These are phyloP conservation scores for Larimichthys crocea DNA, from an alignment of 2,113 vertebrate species.

Conservation along the genomic window DNA sequence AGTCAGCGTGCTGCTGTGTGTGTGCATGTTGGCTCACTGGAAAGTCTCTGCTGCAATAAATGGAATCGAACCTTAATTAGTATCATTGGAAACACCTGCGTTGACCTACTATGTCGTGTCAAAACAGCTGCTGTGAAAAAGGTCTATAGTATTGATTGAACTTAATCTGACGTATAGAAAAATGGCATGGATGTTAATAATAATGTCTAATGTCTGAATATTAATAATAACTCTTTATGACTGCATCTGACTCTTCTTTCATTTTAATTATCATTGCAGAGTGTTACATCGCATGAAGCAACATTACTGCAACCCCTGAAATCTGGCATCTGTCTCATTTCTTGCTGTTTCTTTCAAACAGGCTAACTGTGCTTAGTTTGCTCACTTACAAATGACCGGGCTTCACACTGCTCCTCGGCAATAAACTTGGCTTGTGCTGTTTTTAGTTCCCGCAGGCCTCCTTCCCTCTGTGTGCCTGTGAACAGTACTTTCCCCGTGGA, in stretches of 20 bases:
- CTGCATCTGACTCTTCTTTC: neutral
- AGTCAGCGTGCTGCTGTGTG: too few relatives aligned
- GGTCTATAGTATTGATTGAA: too few relatives aligned
- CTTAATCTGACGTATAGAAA: neutral
- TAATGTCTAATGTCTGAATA: too few relatives aligned
- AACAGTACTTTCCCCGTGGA: conserved; percentile 74
- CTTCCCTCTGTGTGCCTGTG: conserved; percentile 45
- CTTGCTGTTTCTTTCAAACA: conserved; percentile 31
- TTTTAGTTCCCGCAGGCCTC: conserved; percentile 65
- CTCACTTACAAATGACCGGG: conserved; percentile 41
- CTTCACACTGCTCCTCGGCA: conserved; percentile 49
- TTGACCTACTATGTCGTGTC: too few relatives aligned
- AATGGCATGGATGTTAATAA: neutral
- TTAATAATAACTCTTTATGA: neutral
- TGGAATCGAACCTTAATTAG: too few relatives aligned
- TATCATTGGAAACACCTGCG: too few relatives aligned
- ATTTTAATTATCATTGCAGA: neutral
- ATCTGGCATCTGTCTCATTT: conserved; percentile 3
- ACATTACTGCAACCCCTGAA: conserved; percentile 18
- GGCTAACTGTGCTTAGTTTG: conserved; percentile 25
- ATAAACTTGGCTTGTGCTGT: conserved; percentile 60
- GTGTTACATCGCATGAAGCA: conserved; percentile 22
- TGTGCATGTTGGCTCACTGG: too few relatives aligned
- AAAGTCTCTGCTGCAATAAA: too few relatives aligned
- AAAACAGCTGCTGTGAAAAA: too few relatives aligned